A percentile compares a stretch with the other conserved stretches of the same genome.
Conservation (phyloP, 1,140 invertebrate species). For the Campoletis sonorensis region DNA sequence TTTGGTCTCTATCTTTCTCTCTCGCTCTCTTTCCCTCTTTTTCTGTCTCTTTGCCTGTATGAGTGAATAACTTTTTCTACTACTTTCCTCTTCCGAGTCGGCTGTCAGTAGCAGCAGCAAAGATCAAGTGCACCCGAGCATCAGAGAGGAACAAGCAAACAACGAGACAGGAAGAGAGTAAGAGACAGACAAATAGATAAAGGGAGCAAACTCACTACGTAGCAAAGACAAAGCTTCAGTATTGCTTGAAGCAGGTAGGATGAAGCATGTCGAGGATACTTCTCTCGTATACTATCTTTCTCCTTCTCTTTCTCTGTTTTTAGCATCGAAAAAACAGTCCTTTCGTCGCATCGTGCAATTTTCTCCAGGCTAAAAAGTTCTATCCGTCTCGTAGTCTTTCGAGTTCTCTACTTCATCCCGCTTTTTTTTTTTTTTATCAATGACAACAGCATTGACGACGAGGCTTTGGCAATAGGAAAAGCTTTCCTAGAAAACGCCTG, state of each 20-base stretch:
- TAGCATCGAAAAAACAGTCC: constrained; percentile 49
- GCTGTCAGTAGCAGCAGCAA: constrained; percentile 41
- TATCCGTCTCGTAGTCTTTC: too few relatives aligned
- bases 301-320: constrained; percentile 30
- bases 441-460: too few relatives aligned
- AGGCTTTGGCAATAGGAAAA: too few relatives aligned
- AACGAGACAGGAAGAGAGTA: constrained; percentile 43
- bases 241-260: constrained; percentile 35
- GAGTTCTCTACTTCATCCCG: constrained; percentile 48
- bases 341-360: constrained; percentile 42
- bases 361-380: constrained; percentile 18
- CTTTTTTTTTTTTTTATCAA: not conserved
- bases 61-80: constrained; percentile 55
- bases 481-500: too few relatives aligned
- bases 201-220: constrained; percentile 13
- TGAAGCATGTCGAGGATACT: constrained; percentile 32
- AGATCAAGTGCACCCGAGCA: constrained; percentile 34
- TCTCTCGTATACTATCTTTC: not conserved
- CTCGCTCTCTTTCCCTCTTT: too few relatives aligned
- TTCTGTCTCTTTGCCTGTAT: not conserved
- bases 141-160: not conserved
- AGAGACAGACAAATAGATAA: constrained; percentile 45
- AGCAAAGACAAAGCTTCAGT: too few relatives aligned
- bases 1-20: too few relatives aligned
- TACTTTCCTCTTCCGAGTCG: constrained; percentile 42